phyloP scores from a whole-genome alignment of 2,888 invertebrate species.

The Panopea generosa region DNA sequence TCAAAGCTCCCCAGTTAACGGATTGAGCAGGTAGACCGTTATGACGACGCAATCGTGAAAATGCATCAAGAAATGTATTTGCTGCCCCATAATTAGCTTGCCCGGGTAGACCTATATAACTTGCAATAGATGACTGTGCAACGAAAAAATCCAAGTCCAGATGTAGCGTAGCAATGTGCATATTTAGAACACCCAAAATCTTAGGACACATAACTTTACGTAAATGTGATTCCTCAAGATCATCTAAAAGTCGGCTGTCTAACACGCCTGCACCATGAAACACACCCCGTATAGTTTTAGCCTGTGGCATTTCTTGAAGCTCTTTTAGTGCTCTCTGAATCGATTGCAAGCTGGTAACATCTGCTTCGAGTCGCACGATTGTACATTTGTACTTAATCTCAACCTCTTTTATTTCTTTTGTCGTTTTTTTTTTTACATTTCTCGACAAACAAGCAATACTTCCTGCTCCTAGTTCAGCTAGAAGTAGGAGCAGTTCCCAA shows the following conservation, averaged over 20 bases:
- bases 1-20: constrained; percentile 76
- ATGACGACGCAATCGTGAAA: constrained; percentile 66
- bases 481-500: neutral
- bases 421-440: neutral
- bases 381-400: neutral
- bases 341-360: neutral
- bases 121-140: constrained; percentile 72
- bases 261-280: constrained; percentile 73
- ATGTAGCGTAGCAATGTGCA: constrained; percentile 65
- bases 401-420: too few species aligned
- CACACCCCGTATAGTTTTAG: constrained; percentile 48
- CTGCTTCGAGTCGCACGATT: neutral
- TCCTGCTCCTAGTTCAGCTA: neutral
- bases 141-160: constrained; percentile 71
- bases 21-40: constrained; percentile 63
- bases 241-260: constrained; percentile 52
- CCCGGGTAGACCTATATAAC: constrained; percentile 71
- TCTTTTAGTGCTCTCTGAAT: neutral
- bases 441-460: neutral
- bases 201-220: constrained; percentile 66
- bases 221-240: constrained; percentile 59
- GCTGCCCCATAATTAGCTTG: constrained; percentile 76
- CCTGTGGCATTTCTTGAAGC: neutral
- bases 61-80: constrained; percentile 73
- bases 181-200: constrained; percentile 72